Evolutionary conservation across 30 jellyfish, hydroid and myxozoan species (phyloP).

Genomic region (Hydractinia echinata): DNA sequence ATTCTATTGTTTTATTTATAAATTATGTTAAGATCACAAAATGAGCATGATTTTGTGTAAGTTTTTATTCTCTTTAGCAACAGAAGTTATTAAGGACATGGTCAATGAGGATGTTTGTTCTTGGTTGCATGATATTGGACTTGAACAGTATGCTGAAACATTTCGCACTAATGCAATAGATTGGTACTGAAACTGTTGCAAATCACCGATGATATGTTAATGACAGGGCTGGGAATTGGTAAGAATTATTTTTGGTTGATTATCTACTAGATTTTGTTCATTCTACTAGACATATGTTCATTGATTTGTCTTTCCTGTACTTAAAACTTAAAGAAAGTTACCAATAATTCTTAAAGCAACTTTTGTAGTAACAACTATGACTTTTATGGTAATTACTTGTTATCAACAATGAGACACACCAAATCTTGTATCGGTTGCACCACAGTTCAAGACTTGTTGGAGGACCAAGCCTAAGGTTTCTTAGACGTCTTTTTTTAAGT

Average conservation of each 20-base stretch:
- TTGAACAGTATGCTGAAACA: conserved; percentile 51
- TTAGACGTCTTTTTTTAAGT: no score
- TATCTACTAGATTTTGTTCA: not conserved
- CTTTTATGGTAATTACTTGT: no score
- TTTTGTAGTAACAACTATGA: no score
- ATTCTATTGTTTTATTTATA: not conserved
- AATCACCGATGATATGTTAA: conserved; percentile 36
- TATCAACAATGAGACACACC: no score
- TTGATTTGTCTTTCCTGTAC: no score
- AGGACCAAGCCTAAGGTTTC: no score
- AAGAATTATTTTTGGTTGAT: not conserved
- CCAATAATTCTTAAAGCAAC: no score
- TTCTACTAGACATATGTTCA: no score
- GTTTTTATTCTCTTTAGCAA: not conserved
- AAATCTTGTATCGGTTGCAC: no score
- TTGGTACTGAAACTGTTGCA: conserved; percentile 71
- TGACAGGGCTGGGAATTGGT: conserved; percentile 73
- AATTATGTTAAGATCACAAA: no score
- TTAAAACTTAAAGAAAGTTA: no score
- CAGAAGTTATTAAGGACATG: conserved; percentile 52
- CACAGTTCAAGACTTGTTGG: no score
- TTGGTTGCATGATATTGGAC: conserved; percentile 66
- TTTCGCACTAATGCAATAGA: conserved; percentile 69
- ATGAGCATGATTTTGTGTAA: not conserved
- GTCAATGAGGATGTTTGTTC: conserved; percentile 69